Percentiles rank a stretch among this genome's conserved stretches.
These are phyloP conservation scores for Sebastes diaconus DNA, from an alignment of 2,797 vertebrate genomes.

Conservation along the genomic window DNA sequence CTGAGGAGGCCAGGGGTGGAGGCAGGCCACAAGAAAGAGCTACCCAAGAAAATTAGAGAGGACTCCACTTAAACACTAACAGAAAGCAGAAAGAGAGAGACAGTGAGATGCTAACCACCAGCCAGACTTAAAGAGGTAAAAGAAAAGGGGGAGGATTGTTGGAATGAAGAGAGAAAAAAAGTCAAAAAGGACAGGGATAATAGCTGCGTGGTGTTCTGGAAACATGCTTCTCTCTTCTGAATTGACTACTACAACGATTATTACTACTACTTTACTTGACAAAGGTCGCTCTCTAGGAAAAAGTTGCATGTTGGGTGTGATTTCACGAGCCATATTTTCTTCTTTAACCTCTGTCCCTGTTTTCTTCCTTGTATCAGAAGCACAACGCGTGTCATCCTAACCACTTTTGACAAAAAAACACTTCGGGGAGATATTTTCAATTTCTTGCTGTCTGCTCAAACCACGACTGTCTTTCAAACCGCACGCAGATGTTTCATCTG, in stretches of 20 bases:
- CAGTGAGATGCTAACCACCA: constrained; percentile 74
- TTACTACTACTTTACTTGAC: constrained; percentile 50
- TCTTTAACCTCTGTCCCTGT: constrained; percentile 32
- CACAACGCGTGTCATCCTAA: constrained; percentile 40
- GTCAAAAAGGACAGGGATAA: constrained; percentile 64
- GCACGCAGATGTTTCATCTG: constrained; percentile 21
- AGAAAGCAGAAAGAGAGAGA: constrained; percentile 74
- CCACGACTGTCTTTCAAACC: constrained; percentile 33
- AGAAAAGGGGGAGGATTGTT: constrained; percentile 46
- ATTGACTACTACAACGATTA: constrained; percentile 43
- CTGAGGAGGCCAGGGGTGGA: constrained; percentile 78
- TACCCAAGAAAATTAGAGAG: constrained; percentile 85
- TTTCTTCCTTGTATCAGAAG: constrained; percentile 46
- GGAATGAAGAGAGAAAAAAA: constrained; percentile 52
- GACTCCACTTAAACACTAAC: constrained; percentile 82
- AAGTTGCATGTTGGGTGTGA: constrained; percentile 32
- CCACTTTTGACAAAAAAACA: constrained; percentile 47
- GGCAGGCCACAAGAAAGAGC: constrained; percentile 85
- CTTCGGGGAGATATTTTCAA: constrained; percentile 34
- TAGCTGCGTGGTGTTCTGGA: constrained; percentile 59
- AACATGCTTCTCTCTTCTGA: constrained; percentile 55
- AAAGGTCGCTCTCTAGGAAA: constrained; percentile 53
- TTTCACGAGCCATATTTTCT: constrained; percentile 32
- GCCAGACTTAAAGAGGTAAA: constrained; percentile 68
- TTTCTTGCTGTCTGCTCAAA: constrained; percentile 25